phyloP scores from a whole-genome alignment of 1,140 invertebrate genomes.

The Bombus pascuorum region DNA sequence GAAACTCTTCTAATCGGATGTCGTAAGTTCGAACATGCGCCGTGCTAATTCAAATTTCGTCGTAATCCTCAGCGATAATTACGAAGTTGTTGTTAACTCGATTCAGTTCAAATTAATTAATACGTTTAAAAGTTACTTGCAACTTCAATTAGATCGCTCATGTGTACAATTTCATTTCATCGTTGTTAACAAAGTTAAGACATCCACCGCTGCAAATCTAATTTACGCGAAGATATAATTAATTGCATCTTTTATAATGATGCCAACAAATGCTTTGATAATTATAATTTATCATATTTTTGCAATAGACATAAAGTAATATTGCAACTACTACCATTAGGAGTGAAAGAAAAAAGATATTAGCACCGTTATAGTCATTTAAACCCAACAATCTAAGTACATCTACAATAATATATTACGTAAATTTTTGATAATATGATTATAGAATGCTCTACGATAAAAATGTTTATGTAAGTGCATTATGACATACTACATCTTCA shows the following conservation, averaged over 20 bases:
- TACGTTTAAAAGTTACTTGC: neutral
- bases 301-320: neutral
- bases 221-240: neutral
- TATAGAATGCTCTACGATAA: no score
- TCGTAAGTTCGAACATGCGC: neutral
- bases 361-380: no score
- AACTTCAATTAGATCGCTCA: neutral
- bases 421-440: no score
- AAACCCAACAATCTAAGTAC: neutral
- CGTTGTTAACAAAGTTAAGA: neutral
- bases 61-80: neutral
- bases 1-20: neutral
- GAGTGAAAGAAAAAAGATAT: neutral
- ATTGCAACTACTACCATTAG: neutral
- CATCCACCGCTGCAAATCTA: neutral
- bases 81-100: neutral
- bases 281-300: neutral
- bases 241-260: neutral
- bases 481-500: no score
- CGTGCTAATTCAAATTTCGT: neutral
- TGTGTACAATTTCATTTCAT: neutral
- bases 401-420: neutral
- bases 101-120: neutral
- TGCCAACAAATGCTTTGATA: neutral
- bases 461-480: no score